Base-by-base conservation (phyloP, 2,797 vertebrate species). In the Premnoplex brunnescens region DNA sequence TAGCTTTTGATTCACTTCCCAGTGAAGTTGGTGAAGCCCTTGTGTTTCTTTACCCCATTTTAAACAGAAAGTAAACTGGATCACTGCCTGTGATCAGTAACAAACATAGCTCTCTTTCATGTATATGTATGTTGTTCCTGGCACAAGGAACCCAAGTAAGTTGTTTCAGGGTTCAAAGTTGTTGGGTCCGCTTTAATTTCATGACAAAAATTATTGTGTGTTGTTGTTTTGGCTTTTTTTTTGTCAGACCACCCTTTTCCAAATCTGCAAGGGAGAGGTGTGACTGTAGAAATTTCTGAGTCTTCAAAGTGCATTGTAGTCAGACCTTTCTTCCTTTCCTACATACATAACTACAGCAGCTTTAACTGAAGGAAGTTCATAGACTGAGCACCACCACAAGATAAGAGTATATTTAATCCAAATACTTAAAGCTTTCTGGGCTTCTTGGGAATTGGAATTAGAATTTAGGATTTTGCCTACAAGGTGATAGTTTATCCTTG, bases 101-200 rank as follows among this genome's bases (percentile, higher is more conserved):
- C 18, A 67, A 59, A n/a, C 30, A 16, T 54, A 58, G 19, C 28
- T 73, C 39, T 73, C 0, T 0, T 63, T 87, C 12, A 4, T 1
- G 0, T 48, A 19, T 46, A 7, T 1, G 0, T 54, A 7, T 0
- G 0, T 26, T 62, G 14, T 46, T 91, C 36, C 36, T 72, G 49
- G 27, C 20, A 19, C 12, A 16, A 62, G 51, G 4, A 85, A 43
- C 28, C 49, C 39, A 37, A 63, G 14, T 46, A 69, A 66, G 10
- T 80, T 66, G 16, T 43, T 93, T 63, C 60, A 72, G 32, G 8
- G 5, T 60, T 87, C 27, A 16, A 28, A 85, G n/a, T 48, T 81
- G 12, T 82, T 73, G 1, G 11, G 5, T 55, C 27, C 60, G 1
- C 69, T 76, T 23, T 76, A 48, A 63, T 64, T 59, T 78, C 2